Conservation (phyloP, 2,113 vertebrate species). For the Lucifuga dentata region DNA sequence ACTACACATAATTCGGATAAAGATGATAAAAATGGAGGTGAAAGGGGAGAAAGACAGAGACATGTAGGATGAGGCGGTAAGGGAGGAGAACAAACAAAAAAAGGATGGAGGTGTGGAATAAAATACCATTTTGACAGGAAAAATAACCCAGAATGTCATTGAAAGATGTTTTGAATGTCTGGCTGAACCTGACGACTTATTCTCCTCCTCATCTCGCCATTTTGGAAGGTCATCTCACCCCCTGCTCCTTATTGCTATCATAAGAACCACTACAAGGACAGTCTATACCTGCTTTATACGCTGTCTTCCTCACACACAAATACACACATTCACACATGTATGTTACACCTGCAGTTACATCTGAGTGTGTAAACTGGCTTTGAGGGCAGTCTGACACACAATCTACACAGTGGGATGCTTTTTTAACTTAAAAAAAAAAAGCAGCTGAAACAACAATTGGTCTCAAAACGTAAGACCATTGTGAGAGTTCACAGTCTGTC, state of each 20-base stretch:
- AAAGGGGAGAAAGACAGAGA: slow-evolving; percentile 5
- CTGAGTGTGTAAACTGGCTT: slow-evolving; percentile 1
- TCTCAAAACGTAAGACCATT: slow-evolving; percentile 68
- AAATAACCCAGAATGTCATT: not conserved
- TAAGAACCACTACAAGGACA: not conserved
- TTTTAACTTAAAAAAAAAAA: slow-evolving; percentile 27
- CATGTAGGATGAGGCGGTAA: not conserved
- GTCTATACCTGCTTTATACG: not conserved
- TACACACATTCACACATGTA: not conserved
- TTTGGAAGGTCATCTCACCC: not conserved
- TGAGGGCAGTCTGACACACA: slow-evolving; percentile 24
- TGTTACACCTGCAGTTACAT: not conserved
- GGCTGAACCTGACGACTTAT: not conserved
- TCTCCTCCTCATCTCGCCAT: not conserved
- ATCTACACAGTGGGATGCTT: slow-evolving; percentile 7
- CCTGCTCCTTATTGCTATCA: not conserved
- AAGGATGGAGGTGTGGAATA: not conserved
- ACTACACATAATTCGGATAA: slow-evolving; percentile 11
- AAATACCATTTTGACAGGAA: not conserved
- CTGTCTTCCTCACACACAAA: not conserved
- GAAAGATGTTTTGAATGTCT: not conserved
- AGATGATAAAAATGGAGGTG: not conserved
- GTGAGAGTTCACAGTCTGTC: slow-evolving; percentile 53
- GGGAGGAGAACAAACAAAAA: not conserved
- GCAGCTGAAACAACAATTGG: slow-evolving; percentile 78